Evolutionary conservation across 2,888 invertebrate genomes (phyloP).

Genomic region (Cataglyphis rosenhaueri): DNA sequence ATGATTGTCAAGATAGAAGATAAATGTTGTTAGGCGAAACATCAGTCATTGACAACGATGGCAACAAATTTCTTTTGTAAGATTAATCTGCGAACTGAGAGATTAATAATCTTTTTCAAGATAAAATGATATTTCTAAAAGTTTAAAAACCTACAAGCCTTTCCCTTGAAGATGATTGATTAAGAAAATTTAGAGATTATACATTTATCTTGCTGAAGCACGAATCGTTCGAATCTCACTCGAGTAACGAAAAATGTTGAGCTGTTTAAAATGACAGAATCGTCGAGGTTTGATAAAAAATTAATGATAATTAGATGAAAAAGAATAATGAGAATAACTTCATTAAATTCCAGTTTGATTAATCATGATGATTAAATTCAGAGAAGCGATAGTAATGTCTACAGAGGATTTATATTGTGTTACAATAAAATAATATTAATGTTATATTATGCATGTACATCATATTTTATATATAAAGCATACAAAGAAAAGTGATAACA

Average conservation of each 20-base stretch:
- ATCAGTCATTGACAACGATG: neutral
- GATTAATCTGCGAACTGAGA: conserved; percentile 17
- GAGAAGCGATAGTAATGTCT: neutral
- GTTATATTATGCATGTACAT: neutral
- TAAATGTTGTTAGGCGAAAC: conserved; percentile 8
- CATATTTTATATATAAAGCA: neutral
- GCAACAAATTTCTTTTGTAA: neutral
- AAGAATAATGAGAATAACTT: neutral
- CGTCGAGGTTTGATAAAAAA: neutral
- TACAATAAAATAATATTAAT: conserved; percentile 19
- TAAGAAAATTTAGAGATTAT: neutral
- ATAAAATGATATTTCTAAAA: neutral
- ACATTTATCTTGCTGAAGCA: neutral
- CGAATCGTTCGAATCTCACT: conserved; percentile 7
- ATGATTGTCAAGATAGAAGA: neutral
- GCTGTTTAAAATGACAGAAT: conserved; percentile 22
- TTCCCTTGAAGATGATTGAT: neutral
- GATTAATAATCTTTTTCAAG: neutral
- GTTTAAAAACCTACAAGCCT: neutral
- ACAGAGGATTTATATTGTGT: neutral
- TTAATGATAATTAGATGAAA: conserved; percentile 4
- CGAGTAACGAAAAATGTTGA: neutral
- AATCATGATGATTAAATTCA: conserved; percentile 18
- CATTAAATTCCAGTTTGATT: conserved; percentile 22
- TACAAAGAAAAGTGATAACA: neutral